phyloP scores from a whole-genome alignment of 1,140 invertebrate species.

The Plodia interpunctella region DNA sequence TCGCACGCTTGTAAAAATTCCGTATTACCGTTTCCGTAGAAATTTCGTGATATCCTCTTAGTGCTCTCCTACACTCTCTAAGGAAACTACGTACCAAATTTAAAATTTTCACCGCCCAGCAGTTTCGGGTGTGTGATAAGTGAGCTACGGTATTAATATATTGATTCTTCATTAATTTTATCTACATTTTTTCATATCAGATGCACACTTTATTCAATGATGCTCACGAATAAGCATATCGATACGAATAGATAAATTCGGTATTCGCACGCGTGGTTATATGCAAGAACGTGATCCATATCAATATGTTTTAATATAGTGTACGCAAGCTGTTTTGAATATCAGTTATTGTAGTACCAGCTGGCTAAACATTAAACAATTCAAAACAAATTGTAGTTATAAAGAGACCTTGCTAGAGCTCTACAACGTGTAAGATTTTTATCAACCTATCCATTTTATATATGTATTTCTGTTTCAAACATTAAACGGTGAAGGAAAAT shows the following conservation, averaged over 20 bases:
- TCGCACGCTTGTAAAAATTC: too few species aligned
- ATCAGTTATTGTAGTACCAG: constrained; percentile 34
- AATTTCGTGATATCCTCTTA: too few species aligned
- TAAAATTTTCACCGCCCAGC: too few species aligned
- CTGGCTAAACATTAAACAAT: constrained; percentile 55
- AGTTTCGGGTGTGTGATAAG: too few species aligned
- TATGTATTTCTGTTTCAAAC: too few species aligned
- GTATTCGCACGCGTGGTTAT: background rate
- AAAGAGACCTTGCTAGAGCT: background rate
- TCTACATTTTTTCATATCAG: background rate
- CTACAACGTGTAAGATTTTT: background rate
- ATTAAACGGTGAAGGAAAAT: too few species aligned
- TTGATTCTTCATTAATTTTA: background rate
- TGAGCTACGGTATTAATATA: too few species aligned
- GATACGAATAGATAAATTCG: background rate
- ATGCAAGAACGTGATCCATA: constrained; percentile 17
- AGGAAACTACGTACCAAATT: too few species aligned
- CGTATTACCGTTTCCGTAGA: too few species aligned
- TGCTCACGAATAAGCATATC: background rate
- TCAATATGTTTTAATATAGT: constrained; percentile 39
- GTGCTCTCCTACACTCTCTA: too few species aligned
- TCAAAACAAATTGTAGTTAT: background rate
- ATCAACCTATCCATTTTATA: too few species aligned
- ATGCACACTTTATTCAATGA: background rate
- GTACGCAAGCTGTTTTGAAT: constrained; percentile 38